Evolutionary conservation across 2,113 vertebrate genomes (phyloP), one percentile per base, ranked within the genome.

Genomic region (Reinhardtius hippoglossoides): DNA sequence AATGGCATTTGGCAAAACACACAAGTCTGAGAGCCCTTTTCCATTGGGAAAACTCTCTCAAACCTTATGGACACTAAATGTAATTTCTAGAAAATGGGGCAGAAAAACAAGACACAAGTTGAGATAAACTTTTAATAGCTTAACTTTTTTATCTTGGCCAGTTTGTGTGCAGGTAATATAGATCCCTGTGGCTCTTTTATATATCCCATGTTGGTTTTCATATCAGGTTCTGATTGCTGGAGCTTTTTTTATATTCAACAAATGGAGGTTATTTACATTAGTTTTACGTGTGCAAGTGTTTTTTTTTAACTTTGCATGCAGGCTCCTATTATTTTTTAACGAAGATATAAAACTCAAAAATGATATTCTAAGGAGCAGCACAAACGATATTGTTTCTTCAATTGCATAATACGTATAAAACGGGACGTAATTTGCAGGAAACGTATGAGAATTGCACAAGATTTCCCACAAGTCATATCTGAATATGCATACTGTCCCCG

Each of bases 391-490:
- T 18, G 16, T 50, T 18, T 73, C 57, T 59, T 69, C 26, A 80
- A 72, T 66, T 71, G 57, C 60, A 64, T 55, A 72, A 61, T 54
- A 24, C 23, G 35, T 63, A 20, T 74, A 26, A 56, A 71, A 65
- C 60, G 14, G 48, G 35, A 65, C 61, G 60, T n/a, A 14, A 78
- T 74, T 80, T 65, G 24, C 35, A 65, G 55, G 31, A 80, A 73
- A 48, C 1, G 10, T 2, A 64, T 12, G 57, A 21, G 68, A 66
- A 59, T 57, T 59, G 15, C 58, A 35, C 10, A 13, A 44, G 57
- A 81, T 83, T 74, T 86, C 73, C 80, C 59, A 42, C 68, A 71
- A 46, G 61, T 83, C 4, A 0, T 21, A n/a, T 61, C 24, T 81
- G 61, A 73, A 81, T 86, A 71, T 74, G 61, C 66, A 68, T 79